phyloP scores from a whole-genome alignment of 2,113 vertebrate genomes.

The Galemys pyrenaicus region DNA sequence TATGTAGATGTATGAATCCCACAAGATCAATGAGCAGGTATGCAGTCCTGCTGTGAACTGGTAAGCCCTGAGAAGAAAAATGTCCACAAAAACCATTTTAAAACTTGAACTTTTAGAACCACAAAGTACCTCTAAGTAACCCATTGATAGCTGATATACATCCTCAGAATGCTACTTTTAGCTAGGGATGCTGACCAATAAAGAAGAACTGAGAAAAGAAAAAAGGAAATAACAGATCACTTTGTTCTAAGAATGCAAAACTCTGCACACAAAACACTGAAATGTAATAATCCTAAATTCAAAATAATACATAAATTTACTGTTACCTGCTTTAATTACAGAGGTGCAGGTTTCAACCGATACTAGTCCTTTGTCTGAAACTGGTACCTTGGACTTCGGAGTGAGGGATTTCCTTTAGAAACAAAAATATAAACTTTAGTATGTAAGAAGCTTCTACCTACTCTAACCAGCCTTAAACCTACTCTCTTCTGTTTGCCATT shows the following conservation, averaged over 20 bases:
- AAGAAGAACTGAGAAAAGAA: background rate
- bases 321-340: conserved; percentile 46
- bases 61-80: background rate
- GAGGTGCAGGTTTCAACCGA: conserved; percentile 47
- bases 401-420: conserved; percentile 69
- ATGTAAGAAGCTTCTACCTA: background rate
- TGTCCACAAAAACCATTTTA: background rate
- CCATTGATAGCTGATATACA: background rate
- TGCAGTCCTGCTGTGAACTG: background rate
- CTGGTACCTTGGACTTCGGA: background rate
- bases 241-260: conserved; percentile 17
- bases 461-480: background rate
- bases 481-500: background rate
- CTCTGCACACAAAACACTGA: background rate
- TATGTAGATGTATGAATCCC: background rate
- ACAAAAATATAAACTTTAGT: conserved; percentile 57
- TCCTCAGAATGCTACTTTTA: background rate
- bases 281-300: background rate
- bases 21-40: background rate
- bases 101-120: background rate
- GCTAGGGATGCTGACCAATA: background rate
- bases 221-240: background rate
- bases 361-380: conserved; percentile 63
- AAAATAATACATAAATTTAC: conserved; percentile 74
- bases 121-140: background rate